Conservation (phyloP, 1,140 invertebrate species). For the Caligus rogercresseyi region DNA sequence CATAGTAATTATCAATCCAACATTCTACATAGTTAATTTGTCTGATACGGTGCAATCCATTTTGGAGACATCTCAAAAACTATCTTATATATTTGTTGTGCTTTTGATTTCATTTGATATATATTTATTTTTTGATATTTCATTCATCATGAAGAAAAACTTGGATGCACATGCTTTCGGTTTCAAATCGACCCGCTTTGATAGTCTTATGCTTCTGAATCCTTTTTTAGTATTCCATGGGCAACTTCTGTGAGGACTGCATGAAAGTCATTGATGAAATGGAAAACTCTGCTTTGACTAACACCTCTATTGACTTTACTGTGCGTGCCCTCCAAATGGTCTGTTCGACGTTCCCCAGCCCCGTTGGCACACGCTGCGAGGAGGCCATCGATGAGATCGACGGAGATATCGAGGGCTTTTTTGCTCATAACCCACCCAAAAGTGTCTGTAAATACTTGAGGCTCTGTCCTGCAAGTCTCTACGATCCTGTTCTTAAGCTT, state of each 20-base stretch:
- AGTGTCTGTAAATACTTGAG: background rate
- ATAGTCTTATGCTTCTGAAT: too few relatives aligned
- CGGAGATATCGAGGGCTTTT: background rate
- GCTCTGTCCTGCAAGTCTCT: background rate
- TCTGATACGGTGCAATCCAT: too few relatives aligned
- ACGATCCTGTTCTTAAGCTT: background rate
- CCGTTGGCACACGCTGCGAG: constrained; percentile 26
- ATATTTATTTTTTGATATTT: too few relatives aligned
- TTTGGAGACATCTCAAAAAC: too few relatives aligned
- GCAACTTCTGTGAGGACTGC: background rate
- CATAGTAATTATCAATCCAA: too few relatives aligned
- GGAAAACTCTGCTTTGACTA: constrained; percentile 4
- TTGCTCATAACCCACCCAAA: background rate
- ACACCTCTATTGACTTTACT: background rate
- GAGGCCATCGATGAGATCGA: constrained; percentile 26
- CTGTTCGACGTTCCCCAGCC: constrained; percentile 23
- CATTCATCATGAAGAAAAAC: too few relatives aligned
- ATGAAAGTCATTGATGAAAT: background rate
- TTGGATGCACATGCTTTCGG: too few relatives aligned
- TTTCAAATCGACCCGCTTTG: too few relatives aligned
- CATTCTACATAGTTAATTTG: too few relatives aligned
- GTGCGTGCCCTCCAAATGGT: constrained; percentile 12
- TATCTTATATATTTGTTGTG: too few relatives aligned
- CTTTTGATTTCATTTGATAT: too few relatives aligned
- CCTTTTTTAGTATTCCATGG: background rate